phyloP scores from a whole-genome alignment of 2,113 vertebrate genomes.

The Nycticorax nycticorax region DNA sequence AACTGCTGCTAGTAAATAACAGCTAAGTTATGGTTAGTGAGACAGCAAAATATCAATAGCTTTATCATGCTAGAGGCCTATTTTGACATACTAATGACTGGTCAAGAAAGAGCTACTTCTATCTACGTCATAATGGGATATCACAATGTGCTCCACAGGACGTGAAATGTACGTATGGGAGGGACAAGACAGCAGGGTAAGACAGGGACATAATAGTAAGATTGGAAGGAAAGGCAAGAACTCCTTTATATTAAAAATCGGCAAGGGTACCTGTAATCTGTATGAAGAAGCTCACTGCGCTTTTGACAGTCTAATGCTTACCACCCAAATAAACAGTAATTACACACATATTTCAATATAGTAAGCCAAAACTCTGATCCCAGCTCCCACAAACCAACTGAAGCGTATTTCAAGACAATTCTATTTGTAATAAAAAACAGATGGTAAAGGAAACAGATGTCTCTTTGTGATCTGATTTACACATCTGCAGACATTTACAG shows the following conservation, averaged over 20 bases:
- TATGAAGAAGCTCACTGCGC: slow-evolving; percentile 23
- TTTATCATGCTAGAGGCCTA: slow-evolving; percentile 45
- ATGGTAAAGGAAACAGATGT: slow-evolving; percentile 62
- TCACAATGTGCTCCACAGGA: neutral
- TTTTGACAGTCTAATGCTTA: slow-evolving; percentile 7
- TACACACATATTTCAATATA: slow-evolving; percentile 17
- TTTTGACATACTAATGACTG: slow-evolving; percentile 56
- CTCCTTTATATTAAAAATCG: slow-evolving; percentile 13
- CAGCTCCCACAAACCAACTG: slow-evolving; percentile 8
- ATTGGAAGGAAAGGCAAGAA: neutral
- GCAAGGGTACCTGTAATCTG: neutral
- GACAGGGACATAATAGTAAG: neutral
- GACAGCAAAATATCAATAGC: slow-evolving; percentile 32
- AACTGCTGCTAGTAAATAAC: neutral
- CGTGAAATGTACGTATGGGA: neutral
- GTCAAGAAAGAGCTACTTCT: slow-evolving; percentile 37
- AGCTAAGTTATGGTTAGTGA: neutral
- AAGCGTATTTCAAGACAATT: slow-evolving; percentile 48
- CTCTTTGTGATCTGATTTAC: slow-evolving; percentile 53
- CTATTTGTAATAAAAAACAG: slow-evolving; percentile 60
- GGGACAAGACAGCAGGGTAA: neutral
- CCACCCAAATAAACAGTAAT: slow-evolving; percentile 44
- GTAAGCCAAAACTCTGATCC: slow-evolving; percentile 30
- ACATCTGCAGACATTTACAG: slow-evolving; percentile 64
- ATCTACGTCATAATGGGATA: slow-evolving; percentile 56